Evolutionary conservation across 2,888 invertebrate species (phyloP), one percentile per base, ranked within the genome.

Genomic region (Mycalesis mineus): DNA sequence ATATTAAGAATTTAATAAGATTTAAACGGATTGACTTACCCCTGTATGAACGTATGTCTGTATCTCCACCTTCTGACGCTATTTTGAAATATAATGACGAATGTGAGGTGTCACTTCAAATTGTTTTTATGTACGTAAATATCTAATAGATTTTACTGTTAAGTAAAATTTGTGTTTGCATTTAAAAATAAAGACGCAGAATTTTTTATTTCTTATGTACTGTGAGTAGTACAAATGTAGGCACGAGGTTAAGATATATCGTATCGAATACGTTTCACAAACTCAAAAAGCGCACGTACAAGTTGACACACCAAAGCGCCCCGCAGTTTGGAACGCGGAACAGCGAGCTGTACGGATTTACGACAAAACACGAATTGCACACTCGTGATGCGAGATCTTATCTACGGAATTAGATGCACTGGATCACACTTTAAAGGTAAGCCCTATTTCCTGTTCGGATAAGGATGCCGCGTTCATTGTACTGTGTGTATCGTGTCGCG

Each of bases 361-460:
- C 67, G 67, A 65, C 66, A 58, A 60, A 62, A 64, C 68, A 63
- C 65, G 63, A 67, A 58, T 59, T 58, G 65, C 66, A 63, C 57
- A 64, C 57, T 67, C 69, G 68, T 68, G 68, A 65, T 51, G 55
- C 56, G 53, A 66, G 68, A 69, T 70, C 64, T 52, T 62, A 70
- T 70, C 69, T 64, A 56, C 29, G 53, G 41, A 48, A 58, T 58
- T 49, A 52, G 49, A 53, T 57, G 57, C 52, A 60, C 58, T 49
- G 58, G 61, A 65, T 65, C 64, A 63, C 65, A 65, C 57, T 52
- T 41, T 33, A 54, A 8, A 50, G 36, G 49, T 54, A 40, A 50
- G 14, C 49, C 17, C 57, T 54, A 39, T 36, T 58, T 50, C 50
- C 54, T 42, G 31, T 33, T 29, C 5, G 33, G 15, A 42, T 42